Evolutionary conservation across 2,113 vertebrate species (phyloP).

Genomic region (Ondatra zibethicus): DNA sequence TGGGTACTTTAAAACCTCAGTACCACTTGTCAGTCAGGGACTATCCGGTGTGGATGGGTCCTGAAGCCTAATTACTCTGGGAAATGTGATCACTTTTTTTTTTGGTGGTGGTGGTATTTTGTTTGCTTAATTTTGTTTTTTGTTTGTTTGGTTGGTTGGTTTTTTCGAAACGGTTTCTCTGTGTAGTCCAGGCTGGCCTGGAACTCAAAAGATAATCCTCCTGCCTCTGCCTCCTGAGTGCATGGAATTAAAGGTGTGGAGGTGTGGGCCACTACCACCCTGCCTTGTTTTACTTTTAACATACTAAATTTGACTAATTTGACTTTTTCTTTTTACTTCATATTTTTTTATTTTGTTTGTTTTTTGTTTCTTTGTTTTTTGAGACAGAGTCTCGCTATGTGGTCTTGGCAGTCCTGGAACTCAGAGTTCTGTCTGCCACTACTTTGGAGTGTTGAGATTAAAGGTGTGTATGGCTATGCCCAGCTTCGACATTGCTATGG

Average conservation of each 20-base stretch:
- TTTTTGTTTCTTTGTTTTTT: neutral
- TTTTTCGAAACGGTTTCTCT: neutral
- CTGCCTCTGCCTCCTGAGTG: too few relatives aligned
- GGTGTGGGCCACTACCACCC: neutral
- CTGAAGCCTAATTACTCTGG: neutral
- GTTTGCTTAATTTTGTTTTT: neutral
- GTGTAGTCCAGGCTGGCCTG: neutral
- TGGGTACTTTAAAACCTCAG: rapidly evolving
- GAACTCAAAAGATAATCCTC: neutral
- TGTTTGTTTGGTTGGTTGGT: neutral
- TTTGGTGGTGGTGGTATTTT: neutral
- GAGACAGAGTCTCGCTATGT: neutral
- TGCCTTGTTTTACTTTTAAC: neutral
- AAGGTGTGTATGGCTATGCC: neutral
- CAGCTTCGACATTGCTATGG: neutral
- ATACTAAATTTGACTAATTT: neutral
- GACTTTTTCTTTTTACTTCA: neutral
- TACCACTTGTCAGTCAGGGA: neutral
- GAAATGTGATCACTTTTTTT: neutral
- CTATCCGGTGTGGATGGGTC: neutral
- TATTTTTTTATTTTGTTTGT: too few relatives aligned
- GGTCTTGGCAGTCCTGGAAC: neutral
- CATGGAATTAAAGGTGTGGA: too few relatives aligned
- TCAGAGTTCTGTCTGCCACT: neutral
- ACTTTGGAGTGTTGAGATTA: neutral